Base-by-base conservation (phyloP, 2,113 vertebrate genomes). In the Pterocles orientalis region DNA sequence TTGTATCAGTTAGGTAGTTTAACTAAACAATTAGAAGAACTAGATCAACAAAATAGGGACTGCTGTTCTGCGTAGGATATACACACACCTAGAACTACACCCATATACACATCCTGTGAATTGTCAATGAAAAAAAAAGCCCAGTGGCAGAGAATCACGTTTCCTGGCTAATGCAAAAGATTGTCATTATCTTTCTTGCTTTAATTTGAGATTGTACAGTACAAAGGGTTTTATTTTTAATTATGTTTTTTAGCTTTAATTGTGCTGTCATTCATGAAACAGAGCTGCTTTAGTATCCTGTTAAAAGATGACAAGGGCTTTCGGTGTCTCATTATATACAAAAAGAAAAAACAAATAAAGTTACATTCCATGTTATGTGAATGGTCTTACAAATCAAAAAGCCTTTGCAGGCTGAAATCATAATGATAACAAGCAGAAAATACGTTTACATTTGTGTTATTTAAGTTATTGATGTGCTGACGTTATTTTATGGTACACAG, bases 1-100 rank as follows among this genome's bases (percentile, higher is more conserved):
- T 96, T 97, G 97, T 98, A 98, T 98, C 97, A 95, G 98, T 97
- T 97, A 97, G 97, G 90, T 98, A 98, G 98, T 94, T 98, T 98
- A 97, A 97, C 90, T 97, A 96, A 98, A 97, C 95, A 96, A 97
- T 97, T 98, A 98, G 97, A 97, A 96, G 87, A 97, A 95, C 82
- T 98, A 98, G 97, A 94, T 89, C 97, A 97, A 97, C 92, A 94
- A 92, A 92, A 96, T 98, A 98, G 97, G 95, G 96, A 93, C 96
- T 97, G 88, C 97, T 93, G 86, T 96, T 96, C 79, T 95, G 88
- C 87, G 36, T 98, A 98, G 96, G 94, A 72, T 95, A 92, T 82
- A 95, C 72, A 97, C 73, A 64, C 86, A 95, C 94, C 85, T 97
- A 85, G 86, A 92, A 87, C 91, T 90, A 95, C 94, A 97, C 92